Evolutionary conservation across 2,888 invertebrate species (phyloP).

Genomic region (Dicyrtomina minuta): DNA sequence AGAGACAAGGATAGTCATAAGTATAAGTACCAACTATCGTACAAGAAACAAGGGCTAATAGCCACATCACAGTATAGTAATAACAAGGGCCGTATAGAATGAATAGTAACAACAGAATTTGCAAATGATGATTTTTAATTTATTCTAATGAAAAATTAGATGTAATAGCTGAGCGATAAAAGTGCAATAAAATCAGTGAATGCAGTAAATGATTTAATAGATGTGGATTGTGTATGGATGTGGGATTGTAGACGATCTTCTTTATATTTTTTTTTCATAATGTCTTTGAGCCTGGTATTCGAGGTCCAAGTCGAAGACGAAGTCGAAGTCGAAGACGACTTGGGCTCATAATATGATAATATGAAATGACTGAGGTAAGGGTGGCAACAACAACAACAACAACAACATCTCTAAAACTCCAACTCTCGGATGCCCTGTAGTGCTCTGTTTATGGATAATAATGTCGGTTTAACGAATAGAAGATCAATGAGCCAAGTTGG

Average conservation of each 20-base stretch:
- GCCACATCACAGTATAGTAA: no score
- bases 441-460: background rate
- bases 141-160: slow-evolving; percentile 31
- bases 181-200: slow-evolving; percentile 29
- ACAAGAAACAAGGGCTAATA: no score
- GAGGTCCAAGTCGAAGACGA: no score
- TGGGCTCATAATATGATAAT: no score
- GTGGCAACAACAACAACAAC: no score
- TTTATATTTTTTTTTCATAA: background rate
- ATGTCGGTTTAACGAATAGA: slow-evolving; percentile 15
- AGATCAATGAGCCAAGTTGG: slow-evolving; percentile 16
- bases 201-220: slow-evolving; percentile 10
- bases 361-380: no score
- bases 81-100: background rate
- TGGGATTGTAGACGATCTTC: slow-evolving; percentile 1
- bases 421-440: no score
- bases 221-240: slow-evolving; percentile 2
- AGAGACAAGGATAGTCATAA: background rate
- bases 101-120: slow-evolving; percentile 9
- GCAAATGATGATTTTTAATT: slow-evolving; percentile 5
- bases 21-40: no score
- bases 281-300: no score
- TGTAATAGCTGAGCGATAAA: slow-evolving; percentile 26
- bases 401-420: no score
- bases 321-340: no score